Percentiles rank a stretch among this genome's conserved stretches.
Conservation (phyloP, 2,113 vertebrate genomes). For the Hyperopisus bebe region DNA sequence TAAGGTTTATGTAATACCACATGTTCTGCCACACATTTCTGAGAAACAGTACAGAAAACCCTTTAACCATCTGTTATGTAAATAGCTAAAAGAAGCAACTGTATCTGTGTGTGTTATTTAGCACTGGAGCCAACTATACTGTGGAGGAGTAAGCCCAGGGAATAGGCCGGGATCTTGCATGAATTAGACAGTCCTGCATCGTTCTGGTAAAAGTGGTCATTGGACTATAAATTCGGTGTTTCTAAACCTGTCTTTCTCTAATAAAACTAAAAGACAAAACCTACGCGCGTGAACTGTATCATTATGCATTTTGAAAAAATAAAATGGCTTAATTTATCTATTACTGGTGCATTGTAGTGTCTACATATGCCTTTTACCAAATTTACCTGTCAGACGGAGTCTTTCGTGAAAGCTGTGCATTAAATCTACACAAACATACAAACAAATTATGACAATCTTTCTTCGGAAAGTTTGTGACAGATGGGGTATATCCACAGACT, state of each 20-base stretch:
- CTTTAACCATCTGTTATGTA: slow-evolving; percentile 8
- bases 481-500: background rate
- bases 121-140: background rate
- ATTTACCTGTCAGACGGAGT: background rate
- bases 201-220: background rate
- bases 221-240: background rate
- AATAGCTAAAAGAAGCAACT: slow-evolving; percentile 1
- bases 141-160: background rate
- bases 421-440: background rate
- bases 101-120: background rate
- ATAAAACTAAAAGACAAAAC: background rate
- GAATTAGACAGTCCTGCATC: background rate
- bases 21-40: background rate
- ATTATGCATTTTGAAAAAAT: background rate
- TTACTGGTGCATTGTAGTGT: background rate
- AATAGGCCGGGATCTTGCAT: background rate
- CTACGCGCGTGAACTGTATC: background rate
- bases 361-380: background rate
- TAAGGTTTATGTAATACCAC: background rate
- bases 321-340: background rate
- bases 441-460: background rate
- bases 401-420: background rate
- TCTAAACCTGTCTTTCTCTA: background rate
- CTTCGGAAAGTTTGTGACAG: background rate
- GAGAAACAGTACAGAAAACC: background rate